Evolutionary conservation across 2,888 invertebrate genomes (phyloP), one percentile per base, ranked within the genome.

Genomic region (Chaetoderma sp.): DNA sequence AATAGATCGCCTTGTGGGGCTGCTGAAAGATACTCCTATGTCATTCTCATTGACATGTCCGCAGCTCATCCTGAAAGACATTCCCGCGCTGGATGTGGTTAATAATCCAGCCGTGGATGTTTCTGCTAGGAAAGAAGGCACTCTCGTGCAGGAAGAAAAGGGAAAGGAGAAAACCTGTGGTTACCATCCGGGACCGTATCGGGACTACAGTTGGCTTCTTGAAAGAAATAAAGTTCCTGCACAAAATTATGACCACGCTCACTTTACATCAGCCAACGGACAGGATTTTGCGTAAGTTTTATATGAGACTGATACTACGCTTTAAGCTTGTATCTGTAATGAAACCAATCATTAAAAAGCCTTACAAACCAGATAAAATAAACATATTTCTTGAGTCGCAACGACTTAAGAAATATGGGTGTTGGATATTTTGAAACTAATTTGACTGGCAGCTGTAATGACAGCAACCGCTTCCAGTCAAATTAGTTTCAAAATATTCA

Each of bases 51-150:
- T 82, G 21, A 57, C 67, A 42, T 67, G 70, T 50, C 67, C 72
- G 5, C 74, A 73, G 8, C 63, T 74, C 55, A 56, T 61, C 21
- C 67, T 80, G 5, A 67, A 74, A 28, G 78, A 82, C 18, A 78
- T 83, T 21, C 83, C 85, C 1, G 78, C 84, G 0, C 67, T 85
- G 18, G 74, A 72, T 67, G 85, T 84, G 4, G 82, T 84, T 10
- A 70, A 74, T 27, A 78, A 84, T 64, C 84, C 84, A 0, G 77
- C 77, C 49, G 79, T 83, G 28, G 84, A 85, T 68, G 77, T 76
- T 4, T 69, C 70, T 27, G 73, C 79, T 0, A 63, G 82, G 5
- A 54, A 61, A 5, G 74, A 71, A n/a, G 83, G 83, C n/a, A 50
- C 66, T n/a, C 77, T 81, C 0, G 80, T 78, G 5, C 71, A 76